Conservation (phyloP, 2,113 vertebrate species). For the Channa maculata region DNA sequence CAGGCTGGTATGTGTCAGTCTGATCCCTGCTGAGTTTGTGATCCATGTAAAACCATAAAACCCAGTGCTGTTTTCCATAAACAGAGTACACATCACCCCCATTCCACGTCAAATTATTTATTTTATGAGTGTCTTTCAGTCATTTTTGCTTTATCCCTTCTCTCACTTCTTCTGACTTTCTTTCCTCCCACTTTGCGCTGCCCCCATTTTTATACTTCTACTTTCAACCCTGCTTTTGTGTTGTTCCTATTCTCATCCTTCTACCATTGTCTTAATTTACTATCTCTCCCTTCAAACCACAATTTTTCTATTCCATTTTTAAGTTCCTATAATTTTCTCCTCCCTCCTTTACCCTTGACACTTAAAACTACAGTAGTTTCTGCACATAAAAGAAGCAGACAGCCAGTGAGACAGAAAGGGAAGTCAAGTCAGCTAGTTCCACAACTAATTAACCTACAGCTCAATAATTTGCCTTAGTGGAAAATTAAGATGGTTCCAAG, state of each 20-base stretch:
- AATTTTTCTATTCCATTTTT: neutral
- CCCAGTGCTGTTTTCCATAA: conserved; percentile 33
- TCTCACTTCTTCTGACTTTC: neutral
- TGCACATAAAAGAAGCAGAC: conserved; percentile 12
- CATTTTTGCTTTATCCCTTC: neutral
- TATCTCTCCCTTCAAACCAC: neutral
- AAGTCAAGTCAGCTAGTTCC: conserved; percentile 51
- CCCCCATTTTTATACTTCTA: neutral
- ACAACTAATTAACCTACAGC: conserved; percentile 31
- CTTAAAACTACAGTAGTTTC: neutral
- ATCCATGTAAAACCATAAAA: conserved; percentile 42
- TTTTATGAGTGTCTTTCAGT: neutral
- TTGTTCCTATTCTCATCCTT: neutral
- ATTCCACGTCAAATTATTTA: conserved; percentile 16
- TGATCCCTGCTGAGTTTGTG: conserved; percentile 41
- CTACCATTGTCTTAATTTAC: neutral
- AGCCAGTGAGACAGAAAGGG: neutral
- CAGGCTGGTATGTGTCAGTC: conserved; percentile 40
- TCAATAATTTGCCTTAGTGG: conserved; percentile 43
- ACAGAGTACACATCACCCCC: conserved; percentile 17
- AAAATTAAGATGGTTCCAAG: conserved; percentile 42
- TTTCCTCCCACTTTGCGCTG: neutral
- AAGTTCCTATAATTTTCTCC: neutral
- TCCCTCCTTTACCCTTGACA: neutral
- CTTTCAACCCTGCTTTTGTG: neutral